These are phyloP conservation scores for Hylyphantes graminicola DNA, from an alignment of 1,140 invertebrate species.

Conservation along the genomic window DNA sequence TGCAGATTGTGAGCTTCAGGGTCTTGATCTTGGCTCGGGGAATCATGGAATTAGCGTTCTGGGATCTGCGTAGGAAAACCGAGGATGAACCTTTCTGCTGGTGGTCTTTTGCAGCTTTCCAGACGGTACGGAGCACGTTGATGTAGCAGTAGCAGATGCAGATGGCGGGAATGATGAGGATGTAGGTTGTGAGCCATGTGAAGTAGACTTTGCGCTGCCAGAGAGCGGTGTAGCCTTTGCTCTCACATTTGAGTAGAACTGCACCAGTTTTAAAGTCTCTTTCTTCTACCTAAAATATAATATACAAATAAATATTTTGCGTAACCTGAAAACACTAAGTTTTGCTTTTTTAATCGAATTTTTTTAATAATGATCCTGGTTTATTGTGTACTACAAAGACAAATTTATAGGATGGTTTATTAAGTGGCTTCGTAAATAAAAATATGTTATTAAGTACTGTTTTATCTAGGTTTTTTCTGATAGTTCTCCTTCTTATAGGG, in stretches of 20 bases:
- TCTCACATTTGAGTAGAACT: slow-evolving; percentile 65
- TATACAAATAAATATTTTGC: not conserved
- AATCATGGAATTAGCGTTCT: slow-evolving; percentile 61
- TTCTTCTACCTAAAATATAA: slow-evolving; percentile 62
- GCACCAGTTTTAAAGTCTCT: slow-evolving; percentile 63
- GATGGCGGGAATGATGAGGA: slow-evolving; percentile 68
- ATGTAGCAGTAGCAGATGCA: slow-evolving; percentile 70
- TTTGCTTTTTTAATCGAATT: too few relatives aligned
- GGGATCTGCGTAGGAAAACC: slow-evolving; percentile 62
- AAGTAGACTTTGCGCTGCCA: slow-evolving; percentile 70
- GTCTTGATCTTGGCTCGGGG: slow-evolving; percentile 69
- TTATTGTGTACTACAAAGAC: too few relatives aligned
- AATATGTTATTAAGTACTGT: too few relatives aligned
- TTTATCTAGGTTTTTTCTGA: too few relatives aligned
- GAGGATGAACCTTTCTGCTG: slow-evolving; percentile 40
- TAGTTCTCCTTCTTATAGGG: too few relatives aligned
- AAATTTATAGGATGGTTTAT: too few relatives aligned
- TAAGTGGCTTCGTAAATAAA: too few relatives aligned
- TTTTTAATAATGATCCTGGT: too few relatives aligned
- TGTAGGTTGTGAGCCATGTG: slow-evolving; percentile 68
- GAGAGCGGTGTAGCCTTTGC: slow-evolving; percentile 68
- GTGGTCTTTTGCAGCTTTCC: slow-evolving; percentile 62
- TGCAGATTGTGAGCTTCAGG: slow-evolving; percentile 69
- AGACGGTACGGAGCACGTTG: slow-evolving; percentile 68
- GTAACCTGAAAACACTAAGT: too few relatives aligned